Evolutionary conservation across 2,113 vertebrate species (phyloP).

Genomic region (Chascanopsetta lugubris): DNA sequence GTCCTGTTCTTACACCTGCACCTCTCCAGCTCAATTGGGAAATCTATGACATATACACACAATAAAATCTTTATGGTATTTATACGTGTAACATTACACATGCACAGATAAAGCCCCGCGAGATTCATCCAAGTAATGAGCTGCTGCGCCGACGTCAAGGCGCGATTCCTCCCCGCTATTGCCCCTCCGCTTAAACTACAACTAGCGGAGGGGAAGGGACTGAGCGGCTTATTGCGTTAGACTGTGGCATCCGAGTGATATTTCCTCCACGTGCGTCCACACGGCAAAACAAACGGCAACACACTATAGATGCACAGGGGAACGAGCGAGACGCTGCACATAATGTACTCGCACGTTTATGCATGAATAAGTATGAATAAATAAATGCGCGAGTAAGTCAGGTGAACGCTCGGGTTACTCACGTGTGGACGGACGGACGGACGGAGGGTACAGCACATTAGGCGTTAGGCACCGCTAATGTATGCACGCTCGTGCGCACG

Average conservation of each 20-base stretch:
- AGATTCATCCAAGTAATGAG: slow-evolving; percentile 11
- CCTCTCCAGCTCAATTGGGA: slow-evolving; percentile 29
- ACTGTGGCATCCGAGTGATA: slow-evolving; percentile 8
- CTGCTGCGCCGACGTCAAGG: slow-evolving; percentile 6
- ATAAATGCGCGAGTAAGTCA: slow-evolving; percentile 2
- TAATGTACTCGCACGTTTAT: slow-evolving; percentile 8
- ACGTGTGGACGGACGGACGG: slow-evolving; percentile 2
- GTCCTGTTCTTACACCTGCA: slow-evolving; percentile 18
- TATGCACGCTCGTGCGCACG: neutral
- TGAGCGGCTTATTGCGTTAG: slow-evolving; percentile 7
- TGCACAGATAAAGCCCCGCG: slow-evolving; percentile 8
- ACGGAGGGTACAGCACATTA: too few species aligned
- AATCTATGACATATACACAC: slow-evolving; percentile 36
- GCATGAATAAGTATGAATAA: slow-evolving; percentile 17
- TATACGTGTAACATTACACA: neutral
- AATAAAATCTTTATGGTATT: slow-evolving; percentile 22
- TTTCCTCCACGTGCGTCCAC: neutral
- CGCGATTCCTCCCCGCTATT: slow-evolving; percentile 7
- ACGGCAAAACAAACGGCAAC: neutral
- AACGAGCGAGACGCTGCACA: neutral
- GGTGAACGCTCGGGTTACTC: slow-evolving; percentile 2
- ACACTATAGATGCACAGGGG: neutral
- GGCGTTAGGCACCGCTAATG: slow-evolving; percentile 6
- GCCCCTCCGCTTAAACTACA: slow-evolving; percentile 20
- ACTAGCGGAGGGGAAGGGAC: neutral